Evolutionary conservation across 2,888 invertebrate genomes (phyloP).

Genomic region (Mythimna ferrago): DNA sequence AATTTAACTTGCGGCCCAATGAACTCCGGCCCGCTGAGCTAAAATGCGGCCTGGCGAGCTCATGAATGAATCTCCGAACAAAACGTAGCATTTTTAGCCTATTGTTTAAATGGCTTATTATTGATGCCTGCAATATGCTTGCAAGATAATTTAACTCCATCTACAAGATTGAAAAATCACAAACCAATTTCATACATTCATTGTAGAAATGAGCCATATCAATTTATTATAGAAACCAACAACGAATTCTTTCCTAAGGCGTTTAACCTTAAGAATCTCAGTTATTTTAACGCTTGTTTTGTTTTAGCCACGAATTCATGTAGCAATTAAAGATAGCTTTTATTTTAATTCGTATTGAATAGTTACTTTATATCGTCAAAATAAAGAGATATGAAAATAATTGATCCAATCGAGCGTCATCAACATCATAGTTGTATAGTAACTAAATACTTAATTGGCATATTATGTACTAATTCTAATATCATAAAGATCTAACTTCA

Average conservation of each 20-base stretch:
- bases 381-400: slow-evolving; percentile 11
- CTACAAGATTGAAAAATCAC: not conserved
- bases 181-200: slow-evolving; percentile 2
- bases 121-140: not conserved
- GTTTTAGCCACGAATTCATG: slow-evolving; percentile 1
- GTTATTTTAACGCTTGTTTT: slow-evolving; percentile 12
- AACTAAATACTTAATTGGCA: slow-evolving; percentile 17
- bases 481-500: slow-evolving; percentile 8
- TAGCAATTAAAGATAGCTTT: slow-evolving; percentile 3
- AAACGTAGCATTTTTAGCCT: slow-evolving; percentile 4
- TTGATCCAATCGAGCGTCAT: not conserved
- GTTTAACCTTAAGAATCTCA: slow-evolving; percentile 1
- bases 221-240: slow-evolving; percentile 32
- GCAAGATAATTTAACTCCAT: not conserved
- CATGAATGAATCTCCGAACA: slow-evolving; percentile 18
- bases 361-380: slow-evolving; percentile 7
- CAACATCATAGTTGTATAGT: slow-evolving; percentile 11
- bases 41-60: slow-evolving; percentile 4
- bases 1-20: not conserved
- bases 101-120: slow-evolving; percentile 9
- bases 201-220: slow-evolving; percentile 32
- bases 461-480: slow-evolving; percentile 20
- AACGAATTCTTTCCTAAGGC: slow-evolving; percentile 55
- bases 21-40: not conserved
- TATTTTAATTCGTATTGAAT: slow-evolving; percentile 18